Base-by-base conservation (phyloP, 2,888 invertebrate genomes). In the Acronicta psi region DNA sequence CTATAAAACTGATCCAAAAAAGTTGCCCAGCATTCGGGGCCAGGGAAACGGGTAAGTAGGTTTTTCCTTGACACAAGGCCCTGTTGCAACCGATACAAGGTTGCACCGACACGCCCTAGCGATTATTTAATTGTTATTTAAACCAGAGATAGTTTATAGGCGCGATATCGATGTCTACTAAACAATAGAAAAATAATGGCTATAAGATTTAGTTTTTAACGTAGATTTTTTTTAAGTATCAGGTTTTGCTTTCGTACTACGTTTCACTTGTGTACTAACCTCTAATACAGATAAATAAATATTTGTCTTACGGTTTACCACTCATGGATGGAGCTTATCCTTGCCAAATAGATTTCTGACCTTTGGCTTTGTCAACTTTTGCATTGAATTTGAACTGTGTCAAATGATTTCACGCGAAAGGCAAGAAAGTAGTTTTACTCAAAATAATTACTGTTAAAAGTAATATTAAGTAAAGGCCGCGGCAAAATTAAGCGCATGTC, bases 121-220 rank as follows among this genome's bases (percentile, higher is more conserved):
- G 86, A 90, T 92, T 92, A 92, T 92, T 91, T 92, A 92, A 93
- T 92, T 93, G 90, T 92, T 90, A 91, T 90, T 92, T 88, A 90
- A 91, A 88, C 84, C 84, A 83, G 81, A 86, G 87, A 90, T 80
- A 83, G 84, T 84, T 72, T 84, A 84, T 84, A 82, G 78, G 70
- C 73, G 71, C 72, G 69, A 75, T 81, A 75, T 80, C 76, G 79
- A 78, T 79, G 77, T 72, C 75, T 77, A 61, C 66, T 76, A 76
- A 81, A 79, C 67, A 66, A 56, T 64, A 67, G 66, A 67, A 66
- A 79, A 82, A 79, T 54, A 52, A 75, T 62, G 70, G 63, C 53
- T 47, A 59, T 52, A 13, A 36, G 16, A 31, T 17, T 9, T 43
- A 17, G 31, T 20, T 66, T 59, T 65, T 50, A 46, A 8, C n/a